Evolutionary conservation across 2,797 vertebrate species (phyloP).

Genomic region (Sarcophilus harrisii): DNA sequence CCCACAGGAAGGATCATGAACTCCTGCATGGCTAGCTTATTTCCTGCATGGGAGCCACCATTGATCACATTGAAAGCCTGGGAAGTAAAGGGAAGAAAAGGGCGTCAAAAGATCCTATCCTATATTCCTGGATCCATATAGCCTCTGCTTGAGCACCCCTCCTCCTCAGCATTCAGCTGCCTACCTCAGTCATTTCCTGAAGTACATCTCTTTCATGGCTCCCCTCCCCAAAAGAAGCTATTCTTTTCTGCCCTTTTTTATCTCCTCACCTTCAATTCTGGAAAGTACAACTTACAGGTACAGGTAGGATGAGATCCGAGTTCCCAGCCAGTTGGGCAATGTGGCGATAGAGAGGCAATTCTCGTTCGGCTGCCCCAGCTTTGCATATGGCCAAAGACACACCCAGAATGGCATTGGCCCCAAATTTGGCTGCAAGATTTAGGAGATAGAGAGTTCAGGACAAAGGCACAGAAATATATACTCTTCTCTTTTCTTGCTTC

Average conservation of each 20-base stretch:
- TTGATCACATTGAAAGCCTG: conserved; percentile 97
- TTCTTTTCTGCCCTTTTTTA: background rate
- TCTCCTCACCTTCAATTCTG: conserved; percentile 18
- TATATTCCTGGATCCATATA: background rate
- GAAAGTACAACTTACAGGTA: conserved; percentile 88
- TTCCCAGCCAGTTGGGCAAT: conserved; percentile 95
- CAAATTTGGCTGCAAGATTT: conserved; percentile 91
- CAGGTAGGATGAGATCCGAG: conserved; percentile 92
- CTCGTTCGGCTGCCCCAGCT: conserved; percentile 93
- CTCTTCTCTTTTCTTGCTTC: background rate
- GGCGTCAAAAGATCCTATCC: background rate
- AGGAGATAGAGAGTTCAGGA: conserved; percentile 18
- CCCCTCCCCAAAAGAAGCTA: background rate
- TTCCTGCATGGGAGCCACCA: conserved; percentile 94
- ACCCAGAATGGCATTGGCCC: conserved; percentile 94
- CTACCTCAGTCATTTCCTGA: background rate
- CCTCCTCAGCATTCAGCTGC: background rate
- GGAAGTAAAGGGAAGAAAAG: conserved; percentile 55
- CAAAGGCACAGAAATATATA: background rate
- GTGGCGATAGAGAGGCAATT: conserved; percentile 93
- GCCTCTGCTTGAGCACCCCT: background rate
- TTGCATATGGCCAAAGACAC: conserved; percentile 94
- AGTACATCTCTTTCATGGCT: background rate
- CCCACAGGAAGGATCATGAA: conserved; percentile 96
- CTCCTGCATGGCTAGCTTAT: conserved; percentile 96